A percentile compares a stretch with the other conserved stretches of the same genome.
phyloP scores from a whole-genome alignment of 2,113 vertebrate genomes.

The Peromyscus leucopus region DNA sequence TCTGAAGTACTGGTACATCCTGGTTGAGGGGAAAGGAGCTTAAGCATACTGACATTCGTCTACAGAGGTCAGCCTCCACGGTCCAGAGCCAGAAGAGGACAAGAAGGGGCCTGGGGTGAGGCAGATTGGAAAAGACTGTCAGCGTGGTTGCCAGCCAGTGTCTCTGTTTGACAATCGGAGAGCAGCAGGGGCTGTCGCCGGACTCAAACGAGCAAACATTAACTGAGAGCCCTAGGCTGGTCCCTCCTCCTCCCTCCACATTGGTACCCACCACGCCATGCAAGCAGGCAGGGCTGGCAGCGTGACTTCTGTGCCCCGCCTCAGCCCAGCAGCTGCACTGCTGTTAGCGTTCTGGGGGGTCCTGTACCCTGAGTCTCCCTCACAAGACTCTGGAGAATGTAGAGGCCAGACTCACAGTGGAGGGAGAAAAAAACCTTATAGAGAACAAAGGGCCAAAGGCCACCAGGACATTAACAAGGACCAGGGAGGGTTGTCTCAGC shows the following conservation, averaged over 20 bases:
- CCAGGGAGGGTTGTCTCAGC: neutral
- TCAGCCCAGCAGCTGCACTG: neutral
- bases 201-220: neutral
- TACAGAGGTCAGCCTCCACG: neutral
- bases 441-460: neutral
- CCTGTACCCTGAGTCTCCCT: rapidly evolving
- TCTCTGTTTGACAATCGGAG: neutral
- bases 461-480: neutral
- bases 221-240: neutral
- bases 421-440: neutral
- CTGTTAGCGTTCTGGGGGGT: neutral
- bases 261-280: neutral
- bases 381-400: neutral
- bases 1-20: neutral
- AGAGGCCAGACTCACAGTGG: neutral
- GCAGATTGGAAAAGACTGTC: neutral
- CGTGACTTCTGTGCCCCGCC: neutral
- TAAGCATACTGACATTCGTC: no score
- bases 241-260: neutral
- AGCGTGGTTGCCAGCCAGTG: neutral
- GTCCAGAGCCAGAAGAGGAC: neutral
- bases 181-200: neutral
- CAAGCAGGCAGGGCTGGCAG: neutral
- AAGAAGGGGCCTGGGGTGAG: neutral
- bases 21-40: neutral